These are phyloP conservation scores for Myzus persicae DNA, from an alignment of 1,140 invertebrate genomes.

Conservation along the genomic window DNA sequence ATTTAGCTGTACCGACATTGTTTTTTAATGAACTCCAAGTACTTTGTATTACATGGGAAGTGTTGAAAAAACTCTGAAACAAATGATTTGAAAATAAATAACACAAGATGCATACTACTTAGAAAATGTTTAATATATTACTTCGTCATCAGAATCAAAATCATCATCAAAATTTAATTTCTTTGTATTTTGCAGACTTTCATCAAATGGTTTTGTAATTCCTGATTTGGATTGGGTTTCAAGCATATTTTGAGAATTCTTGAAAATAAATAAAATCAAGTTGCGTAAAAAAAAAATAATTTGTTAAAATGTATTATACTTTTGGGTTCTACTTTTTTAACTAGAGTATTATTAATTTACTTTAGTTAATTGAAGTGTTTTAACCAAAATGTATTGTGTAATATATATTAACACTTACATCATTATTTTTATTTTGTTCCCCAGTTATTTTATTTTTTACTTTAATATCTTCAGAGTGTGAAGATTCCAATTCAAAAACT, in stretches of 20 bases:
- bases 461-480: background rate
- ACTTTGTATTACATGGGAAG: background rate
- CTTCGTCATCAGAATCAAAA: slow-evolving; percentile 53
- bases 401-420: no score
- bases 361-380: background rate
- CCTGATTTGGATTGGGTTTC: background rate
- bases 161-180: slow-evolving; percentile 20
- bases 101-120: background rate
- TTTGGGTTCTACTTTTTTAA: background rate
- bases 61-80: slow-evolving; percentile 46
- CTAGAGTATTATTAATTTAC: no score
- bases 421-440: slow-evolving; percentile 25
- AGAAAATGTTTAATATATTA: background rate
- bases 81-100: slow-evolving; percentile 16
- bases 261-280: background rate
- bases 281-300: background rate
- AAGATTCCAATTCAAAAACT: slow-evolving; percentile 18
- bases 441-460: background rate
- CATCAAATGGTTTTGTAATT: background rate
- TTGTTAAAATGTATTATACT: background rate
- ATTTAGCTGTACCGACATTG: background rate
- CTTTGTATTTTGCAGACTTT: background rate
- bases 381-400: background rate
- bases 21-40: background rate
- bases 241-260: background rate